A percentile compares a stretch with the other conserved stretches of the same genome.
phyloP scores from a whole-genome alignment of 1,140 invertebrate species.

The Oryctes rhinoceros region DNA sequence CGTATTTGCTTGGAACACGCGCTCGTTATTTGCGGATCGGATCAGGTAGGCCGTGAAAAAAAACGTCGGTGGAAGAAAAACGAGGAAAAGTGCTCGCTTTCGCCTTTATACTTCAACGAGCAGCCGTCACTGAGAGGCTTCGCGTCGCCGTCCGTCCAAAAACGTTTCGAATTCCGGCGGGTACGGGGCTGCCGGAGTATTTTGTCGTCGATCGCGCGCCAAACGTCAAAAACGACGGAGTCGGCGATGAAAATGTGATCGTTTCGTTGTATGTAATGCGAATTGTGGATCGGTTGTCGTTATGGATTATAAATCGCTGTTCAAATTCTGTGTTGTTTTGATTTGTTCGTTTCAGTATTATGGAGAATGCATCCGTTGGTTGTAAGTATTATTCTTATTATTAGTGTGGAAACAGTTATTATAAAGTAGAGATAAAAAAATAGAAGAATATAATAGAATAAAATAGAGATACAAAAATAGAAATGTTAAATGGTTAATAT shows the following conservation, averaged over 20 bases:
- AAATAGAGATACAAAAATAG: no score
- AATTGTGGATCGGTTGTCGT: background rate
- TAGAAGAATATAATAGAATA: no score
- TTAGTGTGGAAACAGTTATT: no score
- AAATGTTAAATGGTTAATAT: no score
- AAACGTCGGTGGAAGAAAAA: background rate
- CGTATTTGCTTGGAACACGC: background rate
- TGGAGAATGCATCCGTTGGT: background rate
- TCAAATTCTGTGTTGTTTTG: conserved; percentile 25
- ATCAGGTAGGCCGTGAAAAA: conserved; percentile 11
- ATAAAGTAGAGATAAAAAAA: no score
- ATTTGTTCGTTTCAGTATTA: conserved; percentile 16
- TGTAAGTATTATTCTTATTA: background rate
- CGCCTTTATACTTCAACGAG: background rate
- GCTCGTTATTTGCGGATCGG: background rate
- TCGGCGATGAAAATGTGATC: conserved; percentile 8
- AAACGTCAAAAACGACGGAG: no score
- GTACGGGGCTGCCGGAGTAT: background rate
- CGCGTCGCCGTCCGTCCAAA: background rate
- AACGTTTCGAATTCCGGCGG: conserved; percentile 13
- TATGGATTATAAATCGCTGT: conserved; percentile 25
- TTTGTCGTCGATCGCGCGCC: background rate
- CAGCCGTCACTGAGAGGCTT: background rate
- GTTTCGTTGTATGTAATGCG: conserved; percentile 1
- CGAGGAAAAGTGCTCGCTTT: background rate